A percentile compares a stretch with the other conserved stretches of the same genome.
These are phyloP conservation scores for Xestia c-nigrum DNA, from an alignment of 2,888 invertebrate genomes.

Conservation along the genomic window DNA sequence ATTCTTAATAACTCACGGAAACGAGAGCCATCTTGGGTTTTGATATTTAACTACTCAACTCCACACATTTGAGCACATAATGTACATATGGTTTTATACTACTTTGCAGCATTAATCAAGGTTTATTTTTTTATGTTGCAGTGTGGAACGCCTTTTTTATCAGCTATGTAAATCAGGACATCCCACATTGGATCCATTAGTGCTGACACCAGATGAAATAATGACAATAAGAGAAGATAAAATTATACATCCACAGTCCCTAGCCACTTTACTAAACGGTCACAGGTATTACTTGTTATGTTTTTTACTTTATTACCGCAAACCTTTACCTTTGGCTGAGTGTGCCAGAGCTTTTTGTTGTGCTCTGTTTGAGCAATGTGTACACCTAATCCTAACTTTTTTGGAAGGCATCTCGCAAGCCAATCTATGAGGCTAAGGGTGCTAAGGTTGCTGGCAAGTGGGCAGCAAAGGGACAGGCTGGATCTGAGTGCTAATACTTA, in stretches of 20 bases:
- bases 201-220: slow-evolving; percentile 94
- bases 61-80: not conserved
- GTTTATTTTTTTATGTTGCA: slow-evolving; percentile 81
- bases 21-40: not conserved
- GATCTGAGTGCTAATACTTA: too few species aligned
- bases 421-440: too few species aligned
- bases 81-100: not conserved
- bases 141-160: slow-evolving; percentile 97
- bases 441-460: too few species aligned
- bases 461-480: too few species aligned
- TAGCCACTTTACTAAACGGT: slow-evolving; percentile 96
- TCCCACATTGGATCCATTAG: slow-evolving; percentile 96
- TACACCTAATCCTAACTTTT: not conserved
- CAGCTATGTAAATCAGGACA: slow-evolving; percentile 96
- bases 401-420: too few species aligned
- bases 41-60: not conserved
- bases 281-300: slow-evolving; percentile 92
- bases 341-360: not conserved
- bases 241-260: slow-evolving; percentile 94
- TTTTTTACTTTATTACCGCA: not conserved
- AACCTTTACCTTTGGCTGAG: not conserved
- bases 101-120: slow-evolving; percentile 4
- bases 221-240: slow-evolving; percentile 95
- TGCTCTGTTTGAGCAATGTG: not conserved
- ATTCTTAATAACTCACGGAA: not conserved